A percentile compares a stretch with the other conserved stretches of the same genome.
Conservation (phyloP, 2,888 invertebrate genomes). For the Erebia aethiops region DNA sequence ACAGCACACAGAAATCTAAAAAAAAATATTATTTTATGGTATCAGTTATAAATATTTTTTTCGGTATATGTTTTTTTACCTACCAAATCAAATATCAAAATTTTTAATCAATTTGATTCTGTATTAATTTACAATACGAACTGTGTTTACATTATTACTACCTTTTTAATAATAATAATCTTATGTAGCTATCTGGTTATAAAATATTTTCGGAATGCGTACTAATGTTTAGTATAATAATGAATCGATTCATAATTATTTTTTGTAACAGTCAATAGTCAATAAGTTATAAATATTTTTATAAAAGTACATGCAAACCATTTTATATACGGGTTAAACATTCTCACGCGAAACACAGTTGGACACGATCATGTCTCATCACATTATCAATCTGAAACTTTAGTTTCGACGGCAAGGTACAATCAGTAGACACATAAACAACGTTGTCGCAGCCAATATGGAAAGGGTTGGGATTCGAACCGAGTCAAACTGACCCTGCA, state of each 20-base stretch:
- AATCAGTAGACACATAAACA: too few species aligned
- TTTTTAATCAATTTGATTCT: neutral
- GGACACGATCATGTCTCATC: neutral
- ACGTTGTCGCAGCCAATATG: neutral
- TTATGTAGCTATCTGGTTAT: slow-evolving; percentile 17
- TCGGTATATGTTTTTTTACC: neutral
- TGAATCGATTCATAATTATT: slow-evolving; percentile 20
- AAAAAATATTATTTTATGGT: neutral
- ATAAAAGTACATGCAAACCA: slow-evolving; percentile 27
- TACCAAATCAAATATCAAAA: neutral
- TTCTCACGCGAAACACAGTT: neutral
- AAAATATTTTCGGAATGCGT: slow-evolving; percentile 34
- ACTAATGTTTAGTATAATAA: slow-evolving; percentile 19
- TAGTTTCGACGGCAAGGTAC: neutral
- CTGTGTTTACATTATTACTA: neutral
- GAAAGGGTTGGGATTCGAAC: neutral
- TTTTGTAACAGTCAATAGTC: slow-evolving; percentile 35
- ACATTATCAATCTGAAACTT: neutral
- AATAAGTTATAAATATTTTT: slow-evolving; percentile 20
- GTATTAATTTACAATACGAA: neutral
- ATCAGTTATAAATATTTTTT: neutral
- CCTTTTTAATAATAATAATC: neutral
- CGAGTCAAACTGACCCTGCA: neutral
- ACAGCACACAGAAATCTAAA: neutral
- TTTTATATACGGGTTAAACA: neutral